These are phyloP conservation scores for Pantelozetes paolii DNA, from an alignment of 2,888 invertebrate genomes.

Conservation along the genomic window DNA sequence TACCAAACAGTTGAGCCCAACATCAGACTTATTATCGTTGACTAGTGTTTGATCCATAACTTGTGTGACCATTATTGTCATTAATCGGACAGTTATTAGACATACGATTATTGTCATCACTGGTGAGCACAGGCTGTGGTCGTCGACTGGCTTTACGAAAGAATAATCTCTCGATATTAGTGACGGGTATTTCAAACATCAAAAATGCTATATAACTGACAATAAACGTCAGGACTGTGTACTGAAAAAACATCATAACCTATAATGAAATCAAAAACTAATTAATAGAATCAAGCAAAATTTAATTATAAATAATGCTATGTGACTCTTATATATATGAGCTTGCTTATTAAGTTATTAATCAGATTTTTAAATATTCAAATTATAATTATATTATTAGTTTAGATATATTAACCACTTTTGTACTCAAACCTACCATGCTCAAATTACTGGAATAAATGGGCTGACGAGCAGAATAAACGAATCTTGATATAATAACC, in stretches of 20 bases:
- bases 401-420: too few species aligned
- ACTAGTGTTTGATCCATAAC: not conserved
- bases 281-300: not conserved
- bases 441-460: constrained; percentile 45
- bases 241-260: constrained; percentile 44
- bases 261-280: not conserved
- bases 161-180: constrained; percentile 7
- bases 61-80: not conserved
- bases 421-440: constrained; percentile 39
- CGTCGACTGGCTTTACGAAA: not conserved
- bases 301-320: not conserved
- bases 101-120: too few species aligned
- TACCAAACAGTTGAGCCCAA: too few species aligned
- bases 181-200: constrained; percentile 42
- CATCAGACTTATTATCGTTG: too few species aligned
- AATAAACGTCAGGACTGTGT: constrained; percentile 39
- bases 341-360: too few species aligned
- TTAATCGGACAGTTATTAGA: too few species aligned
- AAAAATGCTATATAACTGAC: constrained; percentile 42
- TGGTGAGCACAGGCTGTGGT: too few species aligned
- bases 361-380: too few species aligned
- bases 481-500: constrained; percentile 49
- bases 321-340: too few species aligned
- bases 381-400: too few species aligned
- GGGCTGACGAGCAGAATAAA: constrained; percentile 42